A percentile compares a stretch with the other conserved stretches of the same genome.
Conservation (phyloP, 92 coral and sea anemone genomes). For the Zoanthus sansibaricus region DNA sequence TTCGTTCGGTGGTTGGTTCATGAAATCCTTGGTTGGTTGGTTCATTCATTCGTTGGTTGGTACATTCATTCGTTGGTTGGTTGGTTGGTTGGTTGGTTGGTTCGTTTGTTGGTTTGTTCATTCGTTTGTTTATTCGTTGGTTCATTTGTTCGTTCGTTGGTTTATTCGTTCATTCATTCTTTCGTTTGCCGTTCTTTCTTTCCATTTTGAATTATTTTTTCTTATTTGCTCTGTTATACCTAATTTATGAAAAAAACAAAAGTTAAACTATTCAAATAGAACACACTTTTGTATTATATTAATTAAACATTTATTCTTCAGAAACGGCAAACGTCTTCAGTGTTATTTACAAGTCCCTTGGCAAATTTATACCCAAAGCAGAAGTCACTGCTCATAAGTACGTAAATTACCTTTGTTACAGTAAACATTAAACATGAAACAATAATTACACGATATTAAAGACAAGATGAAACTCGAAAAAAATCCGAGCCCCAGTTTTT, state of each 20-base stretch:
- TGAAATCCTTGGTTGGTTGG: no score
- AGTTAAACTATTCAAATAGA: neutral
- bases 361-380: constrained; percentile 51
- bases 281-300: neutral
- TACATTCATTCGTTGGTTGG: no score
- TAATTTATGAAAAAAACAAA: neutral
- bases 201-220: no score
- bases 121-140: no score
- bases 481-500: no score
- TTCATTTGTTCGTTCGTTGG: no score
- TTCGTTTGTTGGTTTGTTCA: no score
- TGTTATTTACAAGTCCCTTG: constrained; percentile 62
- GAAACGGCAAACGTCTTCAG: constrained; percentile 55
- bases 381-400: constrained; percentile 10
- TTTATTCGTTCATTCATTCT: neutral
- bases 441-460: no score
- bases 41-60: no score
- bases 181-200: neutral
- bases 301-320: neutral
- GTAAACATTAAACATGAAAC: neutral
- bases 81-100: no score
- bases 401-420: neutral
- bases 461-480: no score
- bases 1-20: no score
- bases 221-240: neutral